Percentiles rank a stretch among this genome's conserved stretches.
These are phyloP conservation scores for Sus cebifrons DNA, from an alignment of 2,797 vertebrate species.

Conservation along the genomic window DNA sequence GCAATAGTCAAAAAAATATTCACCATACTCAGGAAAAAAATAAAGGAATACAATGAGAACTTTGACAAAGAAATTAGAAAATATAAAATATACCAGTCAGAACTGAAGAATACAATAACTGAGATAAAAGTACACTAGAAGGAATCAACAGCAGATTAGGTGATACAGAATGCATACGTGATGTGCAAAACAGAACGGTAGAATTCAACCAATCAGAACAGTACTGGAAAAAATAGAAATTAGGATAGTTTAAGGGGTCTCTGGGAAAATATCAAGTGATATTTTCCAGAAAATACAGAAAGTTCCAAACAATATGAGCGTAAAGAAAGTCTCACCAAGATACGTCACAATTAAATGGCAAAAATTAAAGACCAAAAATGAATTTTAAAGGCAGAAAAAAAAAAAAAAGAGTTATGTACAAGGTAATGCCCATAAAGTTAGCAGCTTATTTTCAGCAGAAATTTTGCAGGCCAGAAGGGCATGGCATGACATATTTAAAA, in stretches of 20 bases:
- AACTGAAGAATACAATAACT: not conserved
- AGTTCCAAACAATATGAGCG: not conserved
- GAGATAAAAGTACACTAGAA: not conserved
- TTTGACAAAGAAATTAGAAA: no score
- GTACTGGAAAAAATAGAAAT: not conserved
- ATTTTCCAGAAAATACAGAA: not conserved
- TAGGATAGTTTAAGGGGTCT: not conserved
- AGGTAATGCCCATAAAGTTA: not conserved
- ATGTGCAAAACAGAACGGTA: not conserved
- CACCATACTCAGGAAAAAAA: not conserved
- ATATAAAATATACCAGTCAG: not conserved
- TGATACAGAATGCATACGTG: not conserved
- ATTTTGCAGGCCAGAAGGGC: not conserved
- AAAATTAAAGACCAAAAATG: not conserved
- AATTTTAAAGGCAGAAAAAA: not conserved
- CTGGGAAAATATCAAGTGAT: not conserved
- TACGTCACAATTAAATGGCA: not conserved
- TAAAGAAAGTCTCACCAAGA: not conserved
- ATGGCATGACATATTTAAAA: not conserved
- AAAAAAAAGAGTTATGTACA: not conserved
- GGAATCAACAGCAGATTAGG: not conserved
- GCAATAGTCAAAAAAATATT: not conserved
- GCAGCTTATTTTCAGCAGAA: not conserved
- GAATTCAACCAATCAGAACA: not conserved
- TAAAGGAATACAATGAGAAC: not conserved